A percentile compares a stretch with the other conserved stretches of the same genome.
These are phyloP conservation scores for Trachelipus rathkii DNA, from an alignment of 1,140 invertebrate species.

Conservation along the genomic window DNA sequence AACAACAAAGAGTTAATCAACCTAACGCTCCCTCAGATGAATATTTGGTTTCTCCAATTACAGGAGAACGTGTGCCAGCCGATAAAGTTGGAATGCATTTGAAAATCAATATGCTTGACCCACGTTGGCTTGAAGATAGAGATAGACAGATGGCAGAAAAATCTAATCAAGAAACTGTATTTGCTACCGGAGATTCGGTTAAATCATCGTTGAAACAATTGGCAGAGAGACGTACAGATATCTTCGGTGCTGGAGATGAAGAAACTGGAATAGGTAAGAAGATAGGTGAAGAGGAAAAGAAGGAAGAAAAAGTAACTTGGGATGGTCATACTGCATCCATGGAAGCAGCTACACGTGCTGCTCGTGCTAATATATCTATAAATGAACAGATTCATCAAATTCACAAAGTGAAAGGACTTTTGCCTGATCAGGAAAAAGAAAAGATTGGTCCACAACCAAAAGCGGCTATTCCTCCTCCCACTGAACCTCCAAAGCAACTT, in stretches of 20 bases:
- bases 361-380: slow-evolving; percentile 89
- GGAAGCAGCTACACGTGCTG: slow-evolving; percentile 83
- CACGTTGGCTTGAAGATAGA: slow-evolving; percentile 94
- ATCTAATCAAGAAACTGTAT: slow-evolving; percentile 78
- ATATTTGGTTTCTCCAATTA: slow-evolving; percentile 95
- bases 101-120: slow-evolving; percentile 93
- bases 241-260: slow-evolving; percentile 97
- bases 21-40: slow-evolving; percentile 64
- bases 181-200: slow-evolving; percentile 72
- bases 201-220: slow-evolving; percentile 91
- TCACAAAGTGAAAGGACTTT: slow-evolving; percentile 84
- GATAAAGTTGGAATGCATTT: slow-evolving; percentile 97
- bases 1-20: slow-evolving; percentile 50
- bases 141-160: slow-evolving; percentile 81
- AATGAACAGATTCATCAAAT: slow-evolving; percentile 97
- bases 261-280: slow-evolving; percentile 99
- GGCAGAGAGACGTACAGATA: slow-evolving; percentile 97
- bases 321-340: slow-evolving; percentile 95
- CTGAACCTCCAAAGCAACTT: slow-evolving; percentile 38
- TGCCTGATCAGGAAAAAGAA: slow-evolving; percentile 91
- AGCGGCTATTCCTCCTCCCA: slow-evolving; percentile 31
- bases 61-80: slow-evolving; percentile 93
- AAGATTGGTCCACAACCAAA: slow-evolving; percentile 62
- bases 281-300: slow-evolving; percentile 90
- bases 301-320: slow-evolving; percentile 76